Evolutionary conservation across 2,888 invertebrate species (phyloP).

Genomic region (Ptilodon capucinus): DNA sequence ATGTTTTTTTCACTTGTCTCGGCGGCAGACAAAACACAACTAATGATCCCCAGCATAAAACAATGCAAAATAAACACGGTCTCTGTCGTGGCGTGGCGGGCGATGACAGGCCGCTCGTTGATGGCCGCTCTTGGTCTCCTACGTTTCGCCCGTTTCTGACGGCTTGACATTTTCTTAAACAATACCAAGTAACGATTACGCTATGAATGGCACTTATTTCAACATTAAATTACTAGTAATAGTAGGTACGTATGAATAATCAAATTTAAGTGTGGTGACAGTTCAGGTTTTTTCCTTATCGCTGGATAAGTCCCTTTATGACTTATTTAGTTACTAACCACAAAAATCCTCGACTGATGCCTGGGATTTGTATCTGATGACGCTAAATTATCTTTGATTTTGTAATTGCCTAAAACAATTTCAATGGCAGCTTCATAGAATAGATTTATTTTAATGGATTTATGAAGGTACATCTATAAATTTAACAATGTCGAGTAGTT

Average conservation of each 20-base stretch:
- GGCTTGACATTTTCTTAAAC: slow-evolving; percentile 34
- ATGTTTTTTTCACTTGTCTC: slow-evolving; percentile 14
- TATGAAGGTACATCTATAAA: too few relatives aligned
- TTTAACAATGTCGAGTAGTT: too few relatives aligned
- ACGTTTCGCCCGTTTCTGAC: slow-evolving; percentile 26
- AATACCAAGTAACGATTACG: slow-evolving; percentile 16
- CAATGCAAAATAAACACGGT: slow-evolving; percentile 22
- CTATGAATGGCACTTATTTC: slow-evolving; percentile 9
- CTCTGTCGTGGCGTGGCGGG: slow-evolving; percentile 9
- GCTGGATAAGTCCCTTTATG: slow-evolving; percentile 1
- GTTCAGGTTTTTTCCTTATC: slow-evolving; percentile 5
- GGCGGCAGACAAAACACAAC: slow-evolving; percentile 11
- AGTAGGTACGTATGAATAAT: slow-evolving; percentile 1
- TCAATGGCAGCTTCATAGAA: background rate
- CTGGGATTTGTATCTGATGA: slow-evolving; percentile 12
- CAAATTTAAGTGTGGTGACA: slow-evolving; percentile 1
- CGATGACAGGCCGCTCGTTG: slow-evolving; percentile 8
- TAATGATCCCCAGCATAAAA: slow-evolving; percentile 15
- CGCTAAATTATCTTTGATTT: slow-evolving; percentile 7
- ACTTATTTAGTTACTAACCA: background rate
- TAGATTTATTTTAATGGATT: too few relatives aligned
- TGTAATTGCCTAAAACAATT: background rate
- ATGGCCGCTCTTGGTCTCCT: slow-evolving; percentile 4
- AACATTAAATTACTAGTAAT: background rate
- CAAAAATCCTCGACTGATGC: slow-evolving; percentile 9